Base-by-base conservation (phyloP, 2,113 vertebrate genomes). In the Rhinichthys klamathensis region DNA sequence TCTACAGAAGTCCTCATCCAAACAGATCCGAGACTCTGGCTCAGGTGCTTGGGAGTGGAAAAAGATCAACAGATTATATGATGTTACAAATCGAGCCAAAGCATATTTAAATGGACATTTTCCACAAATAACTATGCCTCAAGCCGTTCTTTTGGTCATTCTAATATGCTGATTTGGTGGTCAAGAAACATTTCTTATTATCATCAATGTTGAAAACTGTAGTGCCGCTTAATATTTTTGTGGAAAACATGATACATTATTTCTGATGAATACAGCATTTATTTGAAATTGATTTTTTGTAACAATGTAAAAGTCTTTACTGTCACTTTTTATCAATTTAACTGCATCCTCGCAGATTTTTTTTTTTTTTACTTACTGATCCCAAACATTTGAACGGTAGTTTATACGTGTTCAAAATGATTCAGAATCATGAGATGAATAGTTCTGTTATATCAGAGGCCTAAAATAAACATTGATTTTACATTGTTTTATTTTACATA, bases 61-160 rank as follows among this genome's bases (percentile, higher is more conserved):
- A 46, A 46, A 65, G 16, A 30, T 12, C 41, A 6, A 81, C 0
- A 30, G 27, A 46, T 56, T 51, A 67, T 32, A 21, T 49, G 12
- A 44, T 63, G 23, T 27, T 46, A 73, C 41, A 73, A 46, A 46
- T 46, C 1, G n/a, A 27, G 41, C 12, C n/a, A 2, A 73, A 73
- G 44, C 72, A 49, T 77, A 58, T 61, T 23, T 61, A 79, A 61
- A 18, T 25, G 13, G 35, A 41, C 13, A 27, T 79, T 79, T 79
- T 41, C 6, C 16, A 51, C 16, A 56, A 76, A 32, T 60, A 41
- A 79, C 32, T 12, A 88, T 95, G 96, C 90, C 95, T 95, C 88
- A 95, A 86, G 0, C 95, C 93, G 21, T 82, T 78, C 27, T 0
- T 93, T 84, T 1, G 91, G 95, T 94, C 95, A 15, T 70, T 70